Evolutionary conservation across 2,888 invertebrate species (phyloP).

Genomic region (Ariolimax columbianus): DNA sequence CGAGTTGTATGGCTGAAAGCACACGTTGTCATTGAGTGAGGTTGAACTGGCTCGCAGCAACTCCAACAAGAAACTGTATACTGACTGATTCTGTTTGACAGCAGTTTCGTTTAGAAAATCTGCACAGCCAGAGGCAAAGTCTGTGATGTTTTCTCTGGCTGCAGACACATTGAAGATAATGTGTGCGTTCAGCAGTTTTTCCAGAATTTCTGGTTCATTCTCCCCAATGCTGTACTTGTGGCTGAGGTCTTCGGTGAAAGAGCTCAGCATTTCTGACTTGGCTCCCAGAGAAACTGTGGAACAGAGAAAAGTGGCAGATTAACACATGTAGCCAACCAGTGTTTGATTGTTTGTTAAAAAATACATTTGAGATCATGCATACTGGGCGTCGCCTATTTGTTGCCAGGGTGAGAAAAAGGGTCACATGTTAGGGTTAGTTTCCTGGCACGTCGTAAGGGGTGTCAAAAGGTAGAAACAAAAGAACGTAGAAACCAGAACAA

Average conservation of each 20-base stretch:
- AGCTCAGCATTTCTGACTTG: conserved; percentile 20
- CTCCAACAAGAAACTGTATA: not conserved
- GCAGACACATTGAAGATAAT: conserved; percentile 13
- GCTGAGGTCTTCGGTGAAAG: conserved; percentile 6
- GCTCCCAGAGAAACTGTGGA: not conserved
- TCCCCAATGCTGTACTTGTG: not conserved
- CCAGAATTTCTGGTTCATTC: not conserved
- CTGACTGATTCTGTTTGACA: not conserved
- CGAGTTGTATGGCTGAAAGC: not conserved
- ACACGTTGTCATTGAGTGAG: not conserved
- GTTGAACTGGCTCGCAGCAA: too few species aligned
- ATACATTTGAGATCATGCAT: too few species aligned
- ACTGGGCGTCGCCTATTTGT: too few species aligned
- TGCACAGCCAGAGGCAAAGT: not conserved
- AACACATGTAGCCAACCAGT: too few species aligned
- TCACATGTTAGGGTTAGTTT: too few species aligned
- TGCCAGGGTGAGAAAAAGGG: too few species aligned
- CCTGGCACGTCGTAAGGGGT: too few species aligned
- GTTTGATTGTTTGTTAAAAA: too few species aligned
- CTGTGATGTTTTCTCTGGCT: not conserved
- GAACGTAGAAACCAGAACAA: too few species aligned
- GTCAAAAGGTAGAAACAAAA: too few species aligned
- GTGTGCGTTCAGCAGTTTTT: conserved; percentile 26
- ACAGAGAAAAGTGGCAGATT: too few species aligned
- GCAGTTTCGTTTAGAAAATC: conserved; percentile 34